Percentiles rank a stretch among this genome's conserved stretches.
Conservation (phyloP, 2,797 vertebrate species). For the Malacoraja senta region DNA sequence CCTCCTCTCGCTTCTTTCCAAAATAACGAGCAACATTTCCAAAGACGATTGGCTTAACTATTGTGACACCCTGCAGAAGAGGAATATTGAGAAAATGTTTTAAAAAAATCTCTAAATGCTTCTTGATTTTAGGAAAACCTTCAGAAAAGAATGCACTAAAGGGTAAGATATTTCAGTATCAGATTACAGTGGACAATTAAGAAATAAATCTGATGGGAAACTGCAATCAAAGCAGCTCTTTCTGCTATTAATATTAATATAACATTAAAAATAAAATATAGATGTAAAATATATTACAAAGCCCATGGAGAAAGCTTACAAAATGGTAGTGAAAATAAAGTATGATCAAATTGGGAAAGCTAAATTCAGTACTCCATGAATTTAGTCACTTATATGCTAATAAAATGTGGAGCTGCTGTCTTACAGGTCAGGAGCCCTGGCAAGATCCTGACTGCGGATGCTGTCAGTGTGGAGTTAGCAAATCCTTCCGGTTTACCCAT, state of each 20-base stretch:
- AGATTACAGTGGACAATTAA: not conserved
- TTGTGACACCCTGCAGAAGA: slow-evolving; percentile 76
- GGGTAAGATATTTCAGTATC: not conserved
- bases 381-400: not conserved
- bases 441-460: too few relatives aligned
- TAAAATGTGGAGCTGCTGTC: not conserved
- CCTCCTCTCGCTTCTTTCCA: slow-evolving; percentile 92
- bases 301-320: not conserved
- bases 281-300: not conserved
- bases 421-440: too few relatives aligned
- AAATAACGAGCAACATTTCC: slow-evolving; percentile 94
- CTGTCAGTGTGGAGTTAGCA: too few relatives aligned
- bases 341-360: not conserved
- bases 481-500: too few relatives aligned
- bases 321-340: not conserved
- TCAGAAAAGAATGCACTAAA: not conserved
- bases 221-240: not conserved
- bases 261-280: not conserved
- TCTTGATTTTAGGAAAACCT: not conserved
- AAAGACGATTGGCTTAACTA: slow-evolving; percentile 93
- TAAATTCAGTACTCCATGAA: not conserved
- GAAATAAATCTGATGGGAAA: not conserved
- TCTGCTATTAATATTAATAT: too few relatives aligned
- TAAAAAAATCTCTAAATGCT: not conserved
- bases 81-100: not conserved